Evolutionary conservation across 2,888 invertebrate genomes (phyloP).

Genomic region (Plagiodera versicolora): DNA sequence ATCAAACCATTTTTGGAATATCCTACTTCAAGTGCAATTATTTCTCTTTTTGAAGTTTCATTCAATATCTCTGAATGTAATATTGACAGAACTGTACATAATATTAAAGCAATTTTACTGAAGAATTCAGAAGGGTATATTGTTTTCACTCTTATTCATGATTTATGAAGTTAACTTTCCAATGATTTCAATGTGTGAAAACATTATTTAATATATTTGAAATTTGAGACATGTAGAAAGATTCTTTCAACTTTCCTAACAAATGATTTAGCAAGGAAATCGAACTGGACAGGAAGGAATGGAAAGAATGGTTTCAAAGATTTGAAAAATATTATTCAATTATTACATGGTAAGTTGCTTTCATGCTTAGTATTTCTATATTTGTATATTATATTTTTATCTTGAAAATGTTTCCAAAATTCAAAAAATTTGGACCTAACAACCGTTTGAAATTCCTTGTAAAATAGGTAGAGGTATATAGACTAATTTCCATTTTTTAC

Average conservation of each 20-base stretch:
- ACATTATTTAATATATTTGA: too few relatives aligned
- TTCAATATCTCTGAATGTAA: constrained; percentile 7
- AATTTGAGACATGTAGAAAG: background rate
- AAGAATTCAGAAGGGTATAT: constrained; percentile 4
- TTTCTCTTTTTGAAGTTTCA: constrained; percentile 16
- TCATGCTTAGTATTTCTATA: background rate
- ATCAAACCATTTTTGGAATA: constrained; percentile 14
- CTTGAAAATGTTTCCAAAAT: too few relatives aligned
- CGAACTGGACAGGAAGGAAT: constrained; percentile 6
- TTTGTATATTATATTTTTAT: background rate
- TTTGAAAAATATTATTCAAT: background rate
- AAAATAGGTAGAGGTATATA: too few relatives aligned
- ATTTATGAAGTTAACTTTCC: background rate
- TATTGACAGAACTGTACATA: background rate
- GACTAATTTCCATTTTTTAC: too few relatives aligned
- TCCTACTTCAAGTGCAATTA: constrained; percentile 7
- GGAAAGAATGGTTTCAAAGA: background rate
- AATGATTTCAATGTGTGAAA: background rate
- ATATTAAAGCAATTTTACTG: background rate
- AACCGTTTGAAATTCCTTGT: too few relatives aligned
- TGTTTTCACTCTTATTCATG: constrained; percentile 12
- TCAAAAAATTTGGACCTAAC: too few relatives aligned
- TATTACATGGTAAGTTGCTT: background rate
- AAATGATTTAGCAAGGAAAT: background rate
- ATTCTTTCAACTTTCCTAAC: background rate